These are phyloP conservation scores for Daktulosphaira vitifoliae DNA, from an alignment of 1,140 invertebrate genomes.

Conservation along the genomic window DNA sequence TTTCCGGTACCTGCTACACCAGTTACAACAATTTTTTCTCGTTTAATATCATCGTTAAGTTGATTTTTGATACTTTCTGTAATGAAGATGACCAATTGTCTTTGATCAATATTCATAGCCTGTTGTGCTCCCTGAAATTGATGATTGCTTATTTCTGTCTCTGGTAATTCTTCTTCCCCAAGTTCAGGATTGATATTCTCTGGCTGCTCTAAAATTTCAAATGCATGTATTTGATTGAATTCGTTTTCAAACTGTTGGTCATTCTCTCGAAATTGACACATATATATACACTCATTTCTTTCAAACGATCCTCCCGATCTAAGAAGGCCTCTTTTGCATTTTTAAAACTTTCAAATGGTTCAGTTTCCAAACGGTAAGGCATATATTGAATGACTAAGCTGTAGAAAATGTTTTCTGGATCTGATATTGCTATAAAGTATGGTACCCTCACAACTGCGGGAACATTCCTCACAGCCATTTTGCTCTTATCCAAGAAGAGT, in stretches of 20 bases:
- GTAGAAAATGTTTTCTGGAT: too few species aligned
- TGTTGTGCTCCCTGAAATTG: too few species aligned
- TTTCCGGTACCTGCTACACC: constrained; percentile 36
- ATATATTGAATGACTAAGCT: too few species aligned
- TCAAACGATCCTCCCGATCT: constrained; percentile 38
- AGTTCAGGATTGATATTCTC: constrained; percentile 36
- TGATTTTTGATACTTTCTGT: too few species aligned
- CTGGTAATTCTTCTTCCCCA: too few species aligned
- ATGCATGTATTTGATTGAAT: constrained; percentile 41
- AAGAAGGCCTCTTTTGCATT: too few species aligned
- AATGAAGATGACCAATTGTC: too few species aligned
- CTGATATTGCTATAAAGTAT: constrained; percentile 40
- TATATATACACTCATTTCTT: constrained; percentile 39
- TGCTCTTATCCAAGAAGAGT: background rate
- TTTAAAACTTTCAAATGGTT: too few species aligned
- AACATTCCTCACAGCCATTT: background rate
- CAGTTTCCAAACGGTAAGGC: too few species aligned
- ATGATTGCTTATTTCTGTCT: background rate
- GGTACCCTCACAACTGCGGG: constrained; percentile 41
- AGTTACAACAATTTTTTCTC: constrained; percentile 38
- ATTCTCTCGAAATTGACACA: constrained; percentile 38
- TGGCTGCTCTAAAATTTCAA: constrained; percentile 40
- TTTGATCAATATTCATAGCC: too few species aligned
- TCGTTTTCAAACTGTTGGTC: constrained; percentile 41
- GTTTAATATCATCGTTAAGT: constrained; percentile 34